A percentile compares a stretch with the other conserved stretches of the same genome.
Conservation (phyloP, 64 coral and sea anemone genomes). For the Hydrozoanthus tunicans region DNA sequence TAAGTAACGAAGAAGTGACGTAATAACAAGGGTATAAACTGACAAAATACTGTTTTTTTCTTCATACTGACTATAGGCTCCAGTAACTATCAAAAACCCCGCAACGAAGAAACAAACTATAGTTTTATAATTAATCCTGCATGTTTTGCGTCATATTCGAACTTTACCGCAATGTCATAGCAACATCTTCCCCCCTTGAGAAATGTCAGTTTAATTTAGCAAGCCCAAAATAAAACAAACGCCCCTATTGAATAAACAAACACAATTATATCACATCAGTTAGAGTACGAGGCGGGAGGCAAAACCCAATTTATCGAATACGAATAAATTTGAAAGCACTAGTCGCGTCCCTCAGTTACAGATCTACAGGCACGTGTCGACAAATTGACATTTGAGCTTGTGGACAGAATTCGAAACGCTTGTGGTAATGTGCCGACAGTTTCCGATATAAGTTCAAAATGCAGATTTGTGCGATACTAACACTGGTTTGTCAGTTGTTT, state of each 20-base stretch:
- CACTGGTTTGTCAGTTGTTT: no score
- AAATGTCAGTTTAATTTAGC: neutral
- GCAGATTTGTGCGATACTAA: no score
- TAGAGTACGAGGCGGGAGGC: neutral
- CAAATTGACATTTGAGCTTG: constrained; percentile 7
- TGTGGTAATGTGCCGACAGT: neutral
- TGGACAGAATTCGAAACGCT: neutral
- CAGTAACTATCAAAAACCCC: no score
- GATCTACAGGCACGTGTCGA: constrained; percentile 1
- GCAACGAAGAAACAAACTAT: no score
- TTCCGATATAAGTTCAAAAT: neutral
- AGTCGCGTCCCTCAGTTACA: constrained; percentile 34
- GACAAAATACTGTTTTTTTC: no score
- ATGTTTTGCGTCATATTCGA: no score
- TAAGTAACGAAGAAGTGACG: no score
- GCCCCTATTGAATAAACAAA: neutral
- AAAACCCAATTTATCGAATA: neutral
- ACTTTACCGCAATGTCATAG: no score
- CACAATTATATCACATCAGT: no score
- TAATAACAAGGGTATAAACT: no score
- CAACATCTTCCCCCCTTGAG: neutral
- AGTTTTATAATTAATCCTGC: no score
- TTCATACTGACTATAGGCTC: no score
- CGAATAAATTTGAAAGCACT: constrained; percentile 16
- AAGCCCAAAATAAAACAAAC: neutral